Base-by-base conservation (phyloP, 53 echinoderm and acorn worm species). In the Zoroaster sp. region DNA sequence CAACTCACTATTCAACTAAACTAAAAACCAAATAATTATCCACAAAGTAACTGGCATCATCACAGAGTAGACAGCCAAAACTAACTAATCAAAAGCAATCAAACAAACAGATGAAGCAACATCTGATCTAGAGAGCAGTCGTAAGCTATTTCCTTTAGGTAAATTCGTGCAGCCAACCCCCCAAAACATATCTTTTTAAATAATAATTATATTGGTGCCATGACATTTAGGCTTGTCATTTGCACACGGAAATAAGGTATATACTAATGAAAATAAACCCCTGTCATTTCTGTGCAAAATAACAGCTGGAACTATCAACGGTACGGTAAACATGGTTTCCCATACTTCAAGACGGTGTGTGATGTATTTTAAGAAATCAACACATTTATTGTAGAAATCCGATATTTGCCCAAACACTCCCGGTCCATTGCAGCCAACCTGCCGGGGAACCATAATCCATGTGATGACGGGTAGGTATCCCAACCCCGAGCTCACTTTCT, bases 381-480 rank as follows among this genome's bases (percentile, higher is more conserved):
- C 76, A 51, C 76, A 33, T 76, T 76, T 76, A 76, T 13, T 45
- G 49, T 76, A 76, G 76, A 47, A 76, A 52, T 76, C 76, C 76
- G 76, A 76, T 76, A 76, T 76, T 51, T 76, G 21, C 46, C 18
- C 47, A 76, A 76, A 76, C 76, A 33, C 18, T 47, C 76, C 49
- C 46, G 31, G 52, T 41, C n/a, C 36, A 46, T 31, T 47, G 45
- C 41, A 49, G 28, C 20, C 76, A 47, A 47, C 33, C 25, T 28
- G 32, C 71, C 71, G 34, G 37, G 71, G n/a, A 8, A 37, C 30
- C 36, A 31, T 70, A 70, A 34, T 70, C 70, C 37, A 0, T 6
- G 70, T 18, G n/a, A 10, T 6, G 28, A 33, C 34, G 17, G 70
- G 17, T 17, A 33, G 13, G 31, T 70, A 17, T 36, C 37, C 18